Evolutionary conservation across 2,113 vertebrate species (phyloP), one percentile per base, ranked within the genome.

Genomic region (Morphnarchus princeps): DNA sequence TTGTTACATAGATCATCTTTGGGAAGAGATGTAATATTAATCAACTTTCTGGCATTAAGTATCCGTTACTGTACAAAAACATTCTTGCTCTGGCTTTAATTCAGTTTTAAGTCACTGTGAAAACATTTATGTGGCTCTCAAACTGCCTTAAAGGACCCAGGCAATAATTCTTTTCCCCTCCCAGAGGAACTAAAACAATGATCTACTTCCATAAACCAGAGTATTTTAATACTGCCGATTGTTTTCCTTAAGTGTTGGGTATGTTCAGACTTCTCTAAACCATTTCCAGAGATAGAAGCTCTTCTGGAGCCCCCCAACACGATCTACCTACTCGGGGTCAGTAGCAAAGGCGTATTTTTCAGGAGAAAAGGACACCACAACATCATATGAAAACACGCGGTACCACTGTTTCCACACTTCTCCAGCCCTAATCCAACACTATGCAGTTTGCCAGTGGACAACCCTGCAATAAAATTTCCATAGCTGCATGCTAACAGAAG

Each of bases 41-140:
- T 96, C 97, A 95, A 94, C 45, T 89, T 92, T 95, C 84, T 97
- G 97, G 95, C 97, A 96, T 52, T 83, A 65, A 95, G 81, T 87
- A 94, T 96, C 84, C 20, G 24, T 97, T 96, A 96, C 97, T 97
- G 62, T 96, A 98, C 87, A 97, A 98, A 97, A 95, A 97, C 95
- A 59, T 66, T 94, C 95, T 96, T 95, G 90, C 93, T 97, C 97
- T 98, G 97, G 97, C 97, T 95, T 95, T 93, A 91, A 96, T 97
- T 98, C 98, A 97, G 96, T 89, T 97, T 90, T 93, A 95, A 97
- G 95, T 97, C 96, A 96, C 95, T 97, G 95, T 84, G 93, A 96
- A 98, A 97, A 98, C 96, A 98, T 97, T 94, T 95, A 95, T 78
- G 93, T 94, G 96, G 90, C 97, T 98, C 96, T 96, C 97, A 97